Percentiles rank a stretch among this genome's conserved stretches.
These are phyloP conservation scores for Rhinichthys klamathensis DNA, from an alignment of 2,113 vertebrate genomes.

Conservation along the genomic window DNA sequence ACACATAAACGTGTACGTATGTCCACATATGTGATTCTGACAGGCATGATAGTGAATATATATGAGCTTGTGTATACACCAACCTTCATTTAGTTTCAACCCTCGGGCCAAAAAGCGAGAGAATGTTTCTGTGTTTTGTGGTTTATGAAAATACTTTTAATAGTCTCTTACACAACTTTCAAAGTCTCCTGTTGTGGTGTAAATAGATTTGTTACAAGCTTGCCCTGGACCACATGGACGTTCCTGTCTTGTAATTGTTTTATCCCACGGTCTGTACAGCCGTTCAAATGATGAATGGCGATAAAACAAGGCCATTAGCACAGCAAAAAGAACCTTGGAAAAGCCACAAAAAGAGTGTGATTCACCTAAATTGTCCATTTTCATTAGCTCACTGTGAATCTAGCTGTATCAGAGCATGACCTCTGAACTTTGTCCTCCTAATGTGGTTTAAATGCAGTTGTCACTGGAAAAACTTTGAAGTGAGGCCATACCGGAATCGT, in stretches of 20 bases:
- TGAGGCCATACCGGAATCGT: constrained; percentile 54
- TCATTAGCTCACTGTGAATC: neutral
- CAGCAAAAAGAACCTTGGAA: constrained; percentile 68
- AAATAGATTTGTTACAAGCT: constrained; percentile 32
- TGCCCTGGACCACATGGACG: constrained; percentile 51
- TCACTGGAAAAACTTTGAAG: constrained; percentile 23
- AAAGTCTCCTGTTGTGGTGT: constrained; percentile 4
- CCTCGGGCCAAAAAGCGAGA: neutral
- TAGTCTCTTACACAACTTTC: neutral
- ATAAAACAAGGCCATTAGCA: constrained; percentile 73
- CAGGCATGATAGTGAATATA: neutral
- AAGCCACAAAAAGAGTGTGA: constrained; percentile 67
- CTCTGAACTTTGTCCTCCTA: constrained; percentile 27
- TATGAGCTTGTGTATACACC: neutral
- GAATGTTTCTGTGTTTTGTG: constrained; percentile 2
- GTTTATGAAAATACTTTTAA: constrained; percentile 19
- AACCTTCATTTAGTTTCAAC: neutral
- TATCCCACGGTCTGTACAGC: constrained; percentile 66
- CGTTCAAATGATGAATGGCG: constrained; percentile 73
- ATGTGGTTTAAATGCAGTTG: neutral
- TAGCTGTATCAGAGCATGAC: neutral
- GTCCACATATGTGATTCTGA: constrained; percentile 30
- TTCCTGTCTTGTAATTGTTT: constrained; percentile 68
- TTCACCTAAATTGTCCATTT: constrained; percentile 27
- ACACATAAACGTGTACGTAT: neutral